phyloP scores from a whole-genome alignment of 2,888 invertebrate genomes.

The Silvanus unidentatus region DNA sequence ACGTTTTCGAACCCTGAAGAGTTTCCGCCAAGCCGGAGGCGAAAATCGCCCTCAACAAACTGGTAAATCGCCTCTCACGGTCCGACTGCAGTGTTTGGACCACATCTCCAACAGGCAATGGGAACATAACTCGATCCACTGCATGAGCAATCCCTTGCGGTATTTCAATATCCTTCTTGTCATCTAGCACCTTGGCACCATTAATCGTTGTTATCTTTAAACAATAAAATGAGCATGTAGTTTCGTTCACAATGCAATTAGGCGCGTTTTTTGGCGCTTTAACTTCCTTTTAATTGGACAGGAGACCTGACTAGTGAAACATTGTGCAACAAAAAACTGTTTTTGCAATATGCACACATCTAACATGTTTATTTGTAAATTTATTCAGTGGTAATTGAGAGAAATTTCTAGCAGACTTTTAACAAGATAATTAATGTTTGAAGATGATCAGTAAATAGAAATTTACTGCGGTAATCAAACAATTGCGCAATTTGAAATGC shows the following conservation, averaged over 20 bases:
- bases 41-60: conserved; percentile 69
- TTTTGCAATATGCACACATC: too few relatives aligned
- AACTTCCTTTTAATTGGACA: too few relatives aligned
- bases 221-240: conserved; percentile 4
- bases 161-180: conserved; percentile 75
- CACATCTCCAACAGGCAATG: conserved; percentile 79
- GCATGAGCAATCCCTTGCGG: conserved; percentile 83
- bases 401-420: too few relatives aligned
- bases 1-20: conserved; percentile 71
- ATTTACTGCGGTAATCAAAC: too few relatives aligned
- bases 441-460: neutral
- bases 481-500: too few relatives aligned
- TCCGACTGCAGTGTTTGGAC: conserved; percentile 81
- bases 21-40: conserved; percentile 73
- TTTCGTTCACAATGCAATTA: neutral
- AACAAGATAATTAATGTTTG: neutral
- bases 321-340: too few relatives aligned
- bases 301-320: too few relatives aligned
- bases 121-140: conserved; percentile 83
- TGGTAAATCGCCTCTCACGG: conserved; percentile 72
- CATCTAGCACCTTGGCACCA: conserved; percentile 74
- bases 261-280: neutral
- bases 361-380: too few relatives aligned
- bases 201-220: conserved; percentile 74
- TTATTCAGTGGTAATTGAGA: too few relatives aligned